A percentile compares a stretch with the other conserved stretches of the same genome.
These are phyloP conservation scores for Pandion haliaetus DNA, from an alignment of 2,113 vertebrate species.

Conservation along the genomic window DNA sequence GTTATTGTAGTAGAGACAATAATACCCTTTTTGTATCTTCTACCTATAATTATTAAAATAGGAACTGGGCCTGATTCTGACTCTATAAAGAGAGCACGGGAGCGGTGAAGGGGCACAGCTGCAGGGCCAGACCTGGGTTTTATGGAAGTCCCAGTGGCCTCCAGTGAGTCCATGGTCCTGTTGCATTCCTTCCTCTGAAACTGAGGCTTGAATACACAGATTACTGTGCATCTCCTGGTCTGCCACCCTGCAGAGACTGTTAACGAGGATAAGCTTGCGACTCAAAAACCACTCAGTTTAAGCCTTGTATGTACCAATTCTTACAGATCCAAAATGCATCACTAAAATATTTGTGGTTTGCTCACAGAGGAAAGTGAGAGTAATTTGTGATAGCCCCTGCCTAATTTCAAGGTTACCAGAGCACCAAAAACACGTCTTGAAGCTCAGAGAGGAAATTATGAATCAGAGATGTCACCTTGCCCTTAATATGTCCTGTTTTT, in stretches of 20 bases:
- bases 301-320: background rate
- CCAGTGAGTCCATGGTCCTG: background rate
- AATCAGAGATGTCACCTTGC: background rate
- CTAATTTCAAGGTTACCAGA: background rate
- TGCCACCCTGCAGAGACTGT: background rate
- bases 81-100: background rate
- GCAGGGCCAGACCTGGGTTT: background rate
- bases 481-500: background rate
- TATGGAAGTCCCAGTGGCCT: background rate
- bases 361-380: background rate
- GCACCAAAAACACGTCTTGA: rapidly evolving
- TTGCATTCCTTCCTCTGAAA: background rate
- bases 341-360: background rate
- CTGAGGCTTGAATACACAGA: background rate
- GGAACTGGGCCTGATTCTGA: background rate
- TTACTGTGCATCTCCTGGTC: background rate
- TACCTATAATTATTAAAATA: background rate
- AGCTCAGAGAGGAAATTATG: background rate
- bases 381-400: background rate
- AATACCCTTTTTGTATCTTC: background rate
- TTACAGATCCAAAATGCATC: background rate
- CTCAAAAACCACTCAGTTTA: background rate
- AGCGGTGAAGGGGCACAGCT: background rate
- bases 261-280: background rate
- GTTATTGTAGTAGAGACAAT: background rate